Conservation (phyloP, 2,888 invertebrate genomes). For the Lumbricus terrestris region DNA sequence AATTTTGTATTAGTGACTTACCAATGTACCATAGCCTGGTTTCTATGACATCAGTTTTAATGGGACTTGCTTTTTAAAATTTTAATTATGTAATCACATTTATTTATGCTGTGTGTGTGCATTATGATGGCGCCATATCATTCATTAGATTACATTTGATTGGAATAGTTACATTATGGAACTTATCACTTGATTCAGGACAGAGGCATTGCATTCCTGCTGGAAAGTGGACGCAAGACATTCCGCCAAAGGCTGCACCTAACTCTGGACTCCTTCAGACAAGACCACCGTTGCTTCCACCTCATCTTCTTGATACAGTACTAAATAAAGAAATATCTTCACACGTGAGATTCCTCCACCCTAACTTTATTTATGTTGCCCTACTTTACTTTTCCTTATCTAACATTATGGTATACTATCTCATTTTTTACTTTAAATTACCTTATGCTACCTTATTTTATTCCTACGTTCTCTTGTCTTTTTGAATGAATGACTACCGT, state of each 20-base stretch:
- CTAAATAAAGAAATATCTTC: constrained; percentile 22
- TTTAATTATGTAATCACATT: too few relatives aligned
- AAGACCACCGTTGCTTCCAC: constrained; percentile 21
- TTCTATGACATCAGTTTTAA: too few relatives aligned
- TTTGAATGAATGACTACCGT: background rate
- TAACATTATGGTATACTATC: background rate
- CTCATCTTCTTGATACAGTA: constrained; percentile 24
- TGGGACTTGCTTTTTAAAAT: too few relatives aligned
- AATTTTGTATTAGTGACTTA: too few relatives aligned
- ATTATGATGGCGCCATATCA: too few relatives aligned
- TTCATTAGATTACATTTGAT: too few relatives aligned
- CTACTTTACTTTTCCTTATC: background rate
- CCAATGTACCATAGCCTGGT: too few relatives aligned
- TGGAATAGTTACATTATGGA: background rate
- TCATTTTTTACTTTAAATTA: background rate
- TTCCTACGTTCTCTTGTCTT: background rate
- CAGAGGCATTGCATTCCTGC: background rate
- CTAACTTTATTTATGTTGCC: background rate
- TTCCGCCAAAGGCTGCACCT: background rate
- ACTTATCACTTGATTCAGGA: background rate
- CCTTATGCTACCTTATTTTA: background rate
- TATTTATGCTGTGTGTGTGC: too few relatives aligned
- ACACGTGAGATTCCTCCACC: constrained; percentile 16
- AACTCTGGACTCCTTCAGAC: background rate
- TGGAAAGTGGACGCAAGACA: background rate